Conservation (phyloP, 2,888 invertebrate genomes). For the Platerodrilus igneus region DNA sequence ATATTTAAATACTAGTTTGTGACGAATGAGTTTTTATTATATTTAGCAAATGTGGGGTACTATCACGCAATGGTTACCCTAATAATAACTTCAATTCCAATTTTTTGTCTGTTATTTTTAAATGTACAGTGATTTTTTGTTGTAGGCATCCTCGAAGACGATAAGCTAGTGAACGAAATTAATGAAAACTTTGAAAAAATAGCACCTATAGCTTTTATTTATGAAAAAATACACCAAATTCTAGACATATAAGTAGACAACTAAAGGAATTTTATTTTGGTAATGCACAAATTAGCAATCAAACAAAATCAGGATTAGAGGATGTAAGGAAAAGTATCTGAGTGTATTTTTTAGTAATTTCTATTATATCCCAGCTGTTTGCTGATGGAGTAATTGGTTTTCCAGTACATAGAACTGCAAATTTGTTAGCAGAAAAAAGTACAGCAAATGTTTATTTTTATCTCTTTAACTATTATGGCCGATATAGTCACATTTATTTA, state of each 20-base stretch:
- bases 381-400: conserved; percentile 59
- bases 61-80: too few relatives aligned
- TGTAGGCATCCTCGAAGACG: too few relatives aligned
- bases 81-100: too few relatives aligned
- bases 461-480: conserved; percentile 58
- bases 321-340: conserved; percentile 39
- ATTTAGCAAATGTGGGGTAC: too few relatives aligned
- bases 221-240: too few relatives aligned
- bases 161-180: too few relatives aligned
- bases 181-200: conserved; percentile 58
- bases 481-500: too few relatives aligned
- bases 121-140: too few relatives aligned
- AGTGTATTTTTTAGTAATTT: too few relatives aligned
- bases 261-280: conserved; percentile 52
- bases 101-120: too few relatives aligned
- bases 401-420: conserved; percentile 56
- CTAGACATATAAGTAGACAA: conserved; percentile 51
- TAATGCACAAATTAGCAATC: conserved; percentile 43
- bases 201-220: conserved; percentile 62
- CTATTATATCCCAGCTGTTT: conserved; percentile 53
- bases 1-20: too few relatives aligned
- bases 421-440: conserved; percentile 55
- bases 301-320: conserved; percentile 44
- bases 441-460: conserved; percentile 57
- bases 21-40: too few relatives aligned